Base-by-base conservation (phyloP, 2,797 vertebrate species). In the Phoebastria nigripes region DNA sequence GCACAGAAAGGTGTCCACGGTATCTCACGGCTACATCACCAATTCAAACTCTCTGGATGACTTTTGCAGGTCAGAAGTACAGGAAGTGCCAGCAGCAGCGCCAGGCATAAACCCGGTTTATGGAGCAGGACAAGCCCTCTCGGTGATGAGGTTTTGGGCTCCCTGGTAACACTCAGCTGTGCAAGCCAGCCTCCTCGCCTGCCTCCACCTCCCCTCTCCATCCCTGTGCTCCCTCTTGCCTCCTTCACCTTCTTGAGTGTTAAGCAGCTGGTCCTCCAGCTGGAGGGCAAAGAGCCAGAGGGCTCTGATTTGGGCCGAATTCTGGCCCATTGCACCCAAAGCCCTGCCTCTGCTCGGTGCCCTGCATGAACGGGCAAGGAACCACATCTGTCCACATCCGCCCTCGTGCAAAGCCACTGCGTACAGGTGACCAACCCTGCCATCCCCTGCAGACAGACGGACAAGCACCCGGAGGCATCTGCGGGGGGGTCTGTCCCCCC, bases 391-490 rank as follows among this genome's bases (percentile, higher is more conserved):
- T 12, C n/a, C 54, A n/a, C n/a, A 44, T n/a, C 25, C 8, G 9
- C 7, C 44, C 63, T 21, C 1, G 0, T 17, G 54, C 61, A 81
- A 89, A 88, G 41, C 9, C 21, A 82, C 28, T 2, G 0, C 0
- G 0, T 20, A 16, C 1, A 2, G 46, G 49, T 29, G 28, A 39
- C 58, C 56, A 41, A 66, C 25, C 15, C 52, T 41, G 46, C 12
- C 11, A 14, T 29, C 24, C 58, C 19, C 29, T 0, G 0, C 1
- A 4, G 52, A 44, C 39, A 63, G 65, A 52, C 0, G 0, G n/a
- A 41, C n/a, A 76, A 29, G 8, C 46, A 58, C 26, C 41, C 11
- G 5, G 33, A 63, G 37, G 24, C 5, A 42, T 29, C 62, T 25
- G 18, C 4, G 10, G 17, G 15, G 33, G 17, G 1, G 12, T 25